Base-by-base conservation (phyloP, 1,140 invertebrate species). In the Camponotus vicinus region DNA sequence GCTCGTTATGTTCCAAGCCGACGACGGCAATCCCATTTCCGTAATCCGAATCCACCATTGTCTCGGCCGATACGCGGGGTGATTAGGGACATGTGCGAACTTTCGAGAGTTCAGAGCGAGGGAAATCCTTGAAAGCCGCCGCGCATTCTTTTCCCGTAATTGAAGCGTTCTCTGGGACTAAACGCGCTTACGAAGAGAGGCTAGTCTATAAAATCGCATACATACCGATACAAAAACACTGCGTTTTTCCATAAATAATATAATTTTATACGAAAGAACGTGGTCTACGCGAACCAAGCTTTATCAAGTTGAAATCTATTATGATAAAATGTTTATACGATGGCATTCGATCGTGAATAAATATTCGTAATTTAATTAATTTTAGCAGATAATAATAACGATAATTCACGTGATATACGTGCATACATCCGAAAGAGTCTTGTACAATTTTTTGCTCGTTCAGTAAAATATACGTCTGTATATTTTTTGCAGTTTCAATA, bases 11-110 rank as follows among this genome's bases (percentile, higher is more conserved):
- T 85, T 75, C 78, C 55, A 82, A 86, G 67, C 52, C 63, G 66
- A 87, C 87, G 88, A 90, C 73, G 89, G 73, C 91, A 93, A 93
- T 93, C 92, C 89, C 86, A 93, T 93, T 92, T 91, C 87, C 86
- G 85, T 92, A 93, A 93, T 93, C 92, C 92, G 78, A 71, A 59
- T 76, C 67, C 27, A 57, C 77, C 67, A 85, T 86, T 88, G 89
- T 90, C 82, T 88, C 27, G 69, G 21, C 69, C 69, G 79, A 83
- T 83, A 83, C n/a, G 18, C 40, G 0, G 32, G n/a, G 27, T 83
- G 57, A 83, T 61, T 73, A 83, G 69, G 7, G 7, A 63, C 69
- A 75, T 8, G 55, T n/a, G 69, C 67, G 5, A 61, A 83, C 3
- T 83, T 11, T 8, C 11, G 15, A 61, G 55, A 61, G n/a, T 80